phyloP scores from a whole-genome alignment of 1,140 invertebrate genomes.

The Caerostris darwini region DNA sequence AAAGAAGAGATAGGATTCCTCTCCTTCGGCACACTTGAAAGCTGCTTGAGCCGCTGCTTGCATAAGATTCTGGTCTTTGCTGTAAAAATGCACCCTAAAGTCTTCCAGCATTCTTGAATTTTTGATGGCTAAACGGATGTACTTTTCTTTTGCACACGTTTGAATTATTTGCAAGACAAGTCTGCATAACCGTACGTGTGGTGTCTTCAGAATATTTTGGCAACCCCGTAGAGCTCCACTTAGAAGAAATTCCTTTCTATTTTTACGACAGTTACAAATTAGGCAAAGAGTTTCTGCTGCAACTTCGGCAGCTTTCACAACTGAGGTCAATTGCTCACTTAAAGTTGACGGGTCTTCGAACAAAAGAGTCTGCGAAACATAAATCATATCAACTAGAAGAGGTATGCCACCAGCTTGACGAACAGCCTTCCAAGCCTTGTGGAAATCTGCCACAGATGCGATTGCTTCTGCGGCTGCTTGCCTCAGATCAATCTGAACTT shows the following conservation, averaged over 20 bases:
- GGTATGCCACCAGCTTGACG: slow-evolving; percentile 49
- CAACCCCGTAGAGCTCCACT: slow-evolving; percentile 63
- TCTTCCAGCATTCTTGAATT: slow-evolving; percentile 45
- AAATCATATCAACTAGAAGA: slow-evolving; percentile 63
- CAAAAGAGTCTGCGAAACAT: slow-evolving; percentile 33
- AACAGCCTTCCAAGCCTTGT: slow-evolving; percentile 62
- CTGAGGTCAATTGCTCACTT: not conserved
- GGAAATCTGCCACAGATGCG: slow-evolving; percentile 60
- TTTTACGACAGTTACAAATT: slow-evolving; percentile 60
- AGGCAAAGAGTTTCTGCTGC: slow-evolving; percentile 41
- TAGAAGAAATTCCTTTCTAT: slow-evolving; percentile 48
- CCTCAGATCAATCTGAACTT: slow-evolving; percentile 60
- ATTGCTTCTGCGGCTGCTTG: slow-evolving; percentile 44
- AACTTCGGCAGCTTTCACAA: slow-evolving; percentile 41
- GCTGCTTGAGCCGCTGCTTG: slow-evolving; percentile 59
- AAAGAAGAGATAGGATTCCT: slow-evolving; percentile 38
- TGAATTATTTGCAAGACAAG: slow-evolving; percentile 40
- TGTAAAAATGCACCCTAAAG: slow-evolving; percentile 59
- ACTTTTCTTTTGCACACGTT: slow-evolving; percentile 24
- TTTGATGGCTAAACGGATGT: slow-evolving; percentile 10
- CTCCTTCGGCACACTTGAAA: slow-evolving; percentile 41
- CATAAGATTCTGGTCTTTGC: slow-evolving; percentile 52
- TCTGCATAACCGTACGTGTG: slow-evolving; percentile 30
- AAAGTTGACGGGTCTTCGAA: not conserved
- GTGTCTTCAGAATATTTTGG: slow-evolving; percentile 65